Percentiles rank a stretch among this genome's conserved stretches.
Evolutionary conservation across 2,888 invertebrate genomes (phyloP).

Genomic region (Dione juno): DNA sequence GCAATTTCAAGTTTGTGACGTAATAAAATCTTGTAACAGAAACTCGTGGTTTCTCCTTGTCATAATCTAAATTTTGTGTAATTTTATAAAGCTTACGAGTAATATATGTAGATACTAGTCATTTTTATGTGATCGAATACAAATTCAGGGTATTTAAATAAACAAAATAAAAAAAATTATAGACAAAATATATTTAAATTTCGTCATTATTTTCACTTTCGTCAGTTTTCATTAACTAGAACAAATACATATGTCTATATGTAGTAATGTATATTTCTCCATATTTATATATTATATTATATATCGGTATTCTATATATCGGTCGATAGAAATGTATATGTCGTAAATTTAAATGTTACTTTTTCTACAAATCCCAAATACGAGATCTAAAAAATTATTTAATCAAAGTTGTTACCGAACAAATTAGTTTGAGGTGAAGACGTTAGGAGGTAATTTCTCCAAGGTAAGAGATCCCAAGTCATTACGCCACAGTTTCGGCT

Average conservation of each 20-base stretch:
- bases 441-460: conserved; percentile 19
- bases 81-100: conserved; percentile 1
- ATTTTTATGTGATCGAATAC: not conserved
- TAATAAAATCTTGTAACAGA: conserved; percentile 47
- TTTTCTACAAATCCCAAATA: conserved; percentile 1
- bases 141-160: not conserved
- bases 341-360: not conserved
- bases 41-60: conserved; percentile 26
- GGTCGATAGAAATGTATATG: not conserved
- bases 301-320: no score
- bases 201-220: no score
- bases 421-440: conserved; percentile 33
- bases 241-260: no score
- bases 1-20: conserved; percentile 49
- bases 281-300: no score
- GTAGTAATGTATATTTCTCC: no score
- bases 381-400: conserved; percentile 14
- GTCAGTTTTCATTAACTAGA: no score
- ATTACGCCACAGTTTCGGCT: conserved; percentile 17
- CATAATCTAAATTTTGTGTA: conserved; percentile 12
- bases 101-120: not conserved
- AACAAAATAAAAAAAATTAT: no score
- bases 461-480: conserved; percentile 26
- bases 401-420: conserved; percentile 33
- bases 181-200: no score